phyloP scores from a whole-genome alignment of 2,797 vertebrate genomes.

The Dipus sagitta region DNA sequence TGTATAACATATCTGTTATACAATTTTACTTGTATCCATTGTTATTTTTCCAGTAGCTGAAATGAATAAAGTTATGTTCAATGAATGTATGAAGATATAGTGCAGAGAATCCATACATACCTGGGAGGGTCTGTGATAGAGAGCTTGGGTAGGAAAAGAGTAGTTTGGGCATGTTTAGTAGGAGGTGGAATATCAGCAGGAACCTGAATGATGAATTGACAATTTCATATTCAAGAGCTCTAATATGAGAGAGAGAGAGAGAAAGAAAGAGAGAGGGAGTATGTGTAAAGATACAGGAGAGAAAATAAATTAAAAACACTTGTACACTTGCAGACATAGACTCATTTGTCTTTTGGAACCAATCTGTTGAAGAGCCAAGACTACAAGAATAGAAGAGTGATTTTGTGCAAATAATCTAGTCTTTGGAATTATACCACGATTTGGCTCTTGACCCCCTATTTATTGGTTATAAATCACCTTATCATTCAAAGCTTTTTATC shows the following conservation, averaged over 20 bases:
- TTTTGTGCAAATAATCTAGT: not conserved
- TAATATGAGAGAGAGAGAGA: not conserved
- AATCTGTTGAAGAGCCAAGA: not conserved
- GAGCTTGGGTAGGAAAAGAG: not conserved
- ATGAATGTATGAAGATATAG: not conserved
- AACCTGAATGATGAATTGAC: not conserved
- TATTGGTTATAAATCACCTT: not conserved
- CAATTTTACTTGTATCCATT: conserved; percentile 2
- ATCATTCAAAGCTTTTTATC: not conserved
- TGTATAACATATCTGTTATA: not conserved
- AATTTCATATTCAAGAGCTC: not conserved
- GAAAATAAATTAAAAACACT: not conserved
- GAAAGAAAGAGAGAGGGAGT: not conserved
- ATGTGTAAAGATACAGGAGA: not conserved
- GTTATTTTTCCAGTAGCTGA: conserved; percentile 5
- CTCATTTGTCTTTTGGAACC: not conserved
- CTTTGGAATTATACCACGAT: not conserved
- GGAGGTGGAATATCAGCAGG: not conserved
- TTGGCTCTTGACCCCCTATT: not conserved
- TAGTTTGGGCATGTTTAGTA: not conserved
- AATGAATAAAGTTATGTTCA: not conserved
- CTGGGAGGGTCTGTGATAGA: not conserved
- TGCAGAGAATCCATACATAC: not conserved
- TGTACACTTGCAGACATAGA: not conserved
- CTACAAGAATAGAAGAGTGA: not conserved